A percentile compares a stretch with the other conserved stretches of the same genome.
These are phyloP conservation scores for Chloropsis hardwickii DNA, from an alignment of 2,113 vertebrate genomes.

Conservation along the genomic window DNA sequence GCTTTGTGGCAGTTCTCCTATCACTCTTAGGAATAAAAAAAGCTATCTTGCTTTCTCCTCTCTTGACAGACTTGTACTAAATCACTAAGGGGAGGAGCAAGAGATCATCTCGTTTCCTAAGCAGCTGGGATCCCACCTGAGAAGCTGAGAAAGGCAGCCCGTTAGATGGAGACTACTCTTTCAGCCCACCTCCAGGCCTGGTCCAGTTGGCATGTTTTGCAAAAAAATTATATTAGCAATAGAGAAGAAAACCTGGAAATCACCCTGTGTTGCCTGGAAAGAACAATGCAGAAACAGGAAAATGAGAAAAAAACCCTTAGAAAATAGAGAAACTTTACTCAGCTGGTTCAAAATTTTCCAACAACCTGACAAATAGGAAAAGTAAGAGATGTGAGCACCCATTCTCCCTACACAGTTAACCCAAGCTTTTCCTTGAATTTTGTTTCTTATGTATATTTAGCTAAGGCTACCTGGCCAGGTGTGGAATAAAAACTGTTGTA, in stretches of 20 bases:
- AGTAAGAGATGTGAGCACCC: background rate
- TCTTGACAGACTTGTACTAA: background rate
- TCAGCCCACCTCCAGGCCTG: background rate
- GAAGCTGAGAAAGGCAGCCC: background rate
- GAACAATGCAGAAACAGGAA: background rate
- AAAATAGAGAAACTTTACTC: background rate
- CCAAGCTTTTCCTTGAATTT: background rate
- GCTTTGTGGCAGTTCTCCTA: background rate
- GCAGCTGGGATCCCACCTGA: constrained; percentile 43
- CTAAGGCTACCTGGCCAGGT: background rate
- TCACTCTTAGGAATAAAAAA: background rate
- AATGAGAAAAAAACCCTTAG: accelerated
- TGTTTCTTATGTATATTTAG: background rate
- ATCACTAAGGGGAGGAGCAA: constrained; percentile 23
- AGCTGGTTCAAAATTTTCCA: background rate
- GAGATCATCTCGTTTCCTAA: background rate
- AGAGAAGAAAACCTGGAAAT: background rate
- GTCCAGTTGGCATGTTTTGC: background rate
- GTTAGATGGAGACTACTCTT: background rate
- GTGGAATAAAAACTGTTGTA: background rate
- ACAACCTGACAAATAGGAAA: background rate
- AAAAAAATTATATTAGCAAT: background rate
- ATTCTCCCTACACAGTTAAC: background rate
- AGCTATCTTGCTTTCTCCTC: background rate
- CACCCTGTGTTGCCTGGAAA: background rate